These are phyloP conservation scores for Pantelozetes paolii DNA, from an alignment of 2,888 invertebrate species.

Conservation along the genomic window DNA sequence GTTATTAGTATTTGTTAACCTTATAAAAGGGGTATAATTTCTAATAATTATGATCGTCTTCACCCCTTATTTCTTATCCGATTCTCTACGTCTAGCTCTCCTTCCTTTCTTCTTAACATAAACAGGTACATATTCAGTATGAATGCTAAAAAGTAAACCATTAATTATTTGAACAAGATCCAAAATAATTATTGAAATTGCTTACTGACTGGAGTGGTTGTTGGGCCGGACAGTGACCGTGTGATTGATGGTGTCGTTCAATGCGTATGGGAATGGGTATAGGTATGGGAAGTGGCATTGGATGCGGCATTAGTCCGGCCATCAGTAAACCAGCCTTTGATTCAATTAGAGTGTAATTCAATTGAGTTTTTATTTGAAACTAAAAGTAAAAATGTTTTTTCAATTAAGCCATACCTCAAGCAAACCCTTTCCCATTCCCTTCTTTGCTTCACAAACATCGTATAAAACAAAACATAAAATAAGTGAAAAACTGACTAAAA, in stretches of 20 bases:
- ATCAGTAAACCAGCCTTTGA: neutral
- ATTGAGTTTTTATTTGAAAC: too few species aligned
- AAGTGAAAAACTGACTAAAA: neutral
- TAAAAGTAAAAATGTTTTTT: too few species aligned
- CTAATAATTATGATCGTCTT: too few species aligned
- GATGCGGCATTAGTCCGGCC: neutral
- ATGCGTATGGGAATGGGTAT: conserved; percentile 16
- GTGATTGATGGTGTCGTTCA: neutral
- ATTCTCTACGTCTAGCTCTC: too few species aligned
- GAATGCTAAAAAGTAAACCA: too few species aligned
- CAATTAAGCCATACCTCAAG: neutral
- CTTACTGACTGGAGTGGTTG: neutral
- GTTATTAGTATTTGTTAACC: too few species aligned
- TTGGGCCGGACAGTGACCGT: neutral
- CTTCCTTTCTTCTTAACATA: too few species aligned
- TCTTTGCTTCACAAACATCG: neutral
- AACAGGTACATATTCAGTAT: too few species aligned
- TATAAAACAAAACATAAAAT: neutral
- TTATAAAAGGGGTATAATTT: too few species aligned
- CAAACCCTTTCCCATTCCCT: neutral
- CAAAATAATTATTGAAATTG: too few species aligned
- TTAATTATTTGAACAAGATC: too few species aligned
- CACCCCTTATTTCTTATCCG: too few species aligned
- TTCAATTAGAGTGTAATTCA: neutral
- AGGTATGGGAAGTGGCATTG: neutral